Evolutionary conservation across 2,888 invertebrate genomes (phyloP), one percentile per base, ranked within the genome.

Genomic region (Catocala sponsa): DNA sequence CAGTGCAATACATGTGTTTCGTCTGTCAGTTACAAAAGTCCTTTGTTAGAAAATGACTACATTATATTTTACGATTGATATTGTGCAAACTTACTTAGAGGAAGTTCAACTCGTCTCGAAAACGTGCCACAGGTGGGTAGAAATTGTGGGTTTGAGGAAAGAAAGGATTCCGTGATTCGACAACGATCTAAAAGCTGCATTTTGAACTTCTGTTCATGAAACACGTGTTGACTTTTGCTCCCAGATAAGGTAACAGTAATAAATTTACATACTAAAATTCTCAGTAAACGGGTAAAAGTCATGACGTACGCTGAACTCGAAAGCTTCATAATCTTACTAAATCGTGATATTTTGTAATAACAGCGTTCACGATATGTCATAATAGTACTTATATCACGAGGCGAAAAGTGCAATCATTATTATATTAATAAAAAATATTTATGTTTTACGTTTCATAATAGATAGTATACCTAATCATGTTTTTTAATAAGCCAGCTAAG

Each of bases 91-190:
- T 67, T 67, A 71, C 63, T 65, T 38, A 62, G 9, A 73, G 65
- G 68, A 73, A 68, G 67, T 60, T 51, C 52, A 33, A 43, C 49
- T 74, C 59, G 54, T 65, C 63, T 72, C 63, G 51, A 64, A 73
- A 83, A 78, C 82, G 85, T 85, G 85, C 81, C 75, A 64, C 66
- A 67, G 65, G 72, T 75, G 65, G 64, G 78, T 74, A 78, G 67
- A 77, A 78, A 82, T 72, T 69, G 68, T 70, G 54, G 70, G 71
- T 72, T 81, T 72, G 71, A 77, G 77, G 72, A 81, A 86, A 83
- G 80, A 78, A 85, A 82, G 79, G 81, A 80, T 77, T 84, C 65
- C 87, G 86, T 87, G 87, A 84, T 80, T 67, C 67, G 87, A 88
- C 79, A 87, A 86, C 68, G 69, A 87, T 86, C 86, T 84, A 55